Evolutionary conservation across 2,888 invertebrate species (phyloP), one percentile per base, ranked within the genome.

Genomic region (Monoplex corrugatus): DNA sequence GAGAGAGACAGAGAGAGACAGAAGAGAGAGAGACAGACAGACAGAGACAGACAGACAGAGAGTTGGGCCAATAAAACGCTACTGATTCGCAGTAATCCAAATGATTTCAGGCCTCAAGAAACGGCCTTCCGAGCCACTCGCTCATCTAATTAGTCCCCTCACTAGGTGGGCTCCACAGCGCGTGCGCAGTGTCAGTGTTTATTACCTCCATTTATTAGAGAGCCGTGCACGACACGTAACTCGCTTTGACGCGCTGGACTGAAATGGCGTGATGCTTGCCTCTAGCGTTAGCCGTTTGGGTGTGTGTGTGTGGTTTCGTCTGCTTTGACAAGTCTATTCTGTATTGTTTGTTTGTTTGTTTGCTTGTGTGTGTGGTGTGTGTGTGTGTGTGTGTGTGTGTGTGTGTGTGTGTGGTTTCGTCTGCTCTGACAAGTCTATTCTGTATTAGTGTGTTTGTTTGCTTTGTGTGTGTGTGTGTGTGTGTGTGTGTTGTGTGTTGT

Each of bases 131-230:
- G n/a, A n/a, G 68, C 68, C 68, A n/a, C n/a, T 35, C 63, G n/a
- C 45, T 87, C 88, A 88, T 88, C 88, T 88, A 68, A 88, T 88
- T 88, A 88, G 63, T 10, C 13, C 57, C 82, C 88, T 40, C 88
- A 35, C 88, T 83, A 80, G 88, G 88, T 88, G 88, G 88, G 63
- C 88, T 72, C 57, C 38, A 35, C 43, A n/a, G 88, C 82, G 80
- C 88, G 83, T 88, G 88, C 88, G 88, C 63, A 68, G 88, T 88
- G 88, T 88, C 88, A 88, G 44, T 68, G 63, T 88, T 88, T 88
- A 88, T 88, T 88, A 88, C 88, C 88, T 83, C 83, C 88, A 88
- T 83, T 88, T 88, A 88, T 82, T 88, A 82, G 88, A 88, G 88
- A 88, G 88, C 83, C 35, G 32, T 38, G 83, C 83, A 88, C 83